Percentiles rank a stretch among this genome's conserved stretches.
phyloP scores from a whole-genome alignment of 2,797 vertebrate genomes.

The Myioborus melanocephalus region DNA sequence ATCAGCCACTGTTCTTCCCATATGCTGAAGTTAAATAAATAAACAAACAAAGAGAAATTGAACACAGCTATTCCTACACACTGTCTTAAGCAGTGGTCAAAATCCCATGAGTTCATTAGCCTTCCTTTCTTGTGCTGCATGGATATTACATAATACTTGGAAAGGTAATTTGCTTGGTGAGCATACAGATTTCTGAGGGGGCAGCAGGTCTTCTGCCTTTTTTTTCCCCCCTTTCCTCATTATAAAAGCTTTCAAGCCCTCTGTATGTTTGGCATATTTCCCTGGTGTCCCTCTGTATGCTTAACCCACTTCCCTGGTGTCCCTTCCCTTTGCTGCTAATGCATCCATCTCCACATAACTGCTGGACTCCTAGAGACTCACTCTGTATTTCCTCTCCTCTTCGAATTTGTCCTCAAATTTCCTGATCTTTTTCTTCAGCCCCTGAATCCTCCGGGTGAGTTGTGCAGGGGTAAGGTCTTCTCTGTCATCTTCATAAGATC shows the following conservation, averaged over 20 bases:
- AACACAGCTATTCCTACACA: neutral
- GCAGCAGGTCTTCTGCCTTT: neutral
- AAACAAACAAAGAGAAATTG: neutral
- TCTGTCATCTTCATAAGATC: constrained; percentile 90
- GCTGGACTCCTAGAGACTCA: constrained; percentile 59
- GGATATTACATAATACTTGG: neutral
- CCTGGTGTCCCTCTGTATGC: neutral
- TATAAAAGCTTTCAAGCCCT: neutral
- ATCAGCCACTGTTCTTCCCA: neutral
- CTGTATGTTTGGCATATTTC: neutral
- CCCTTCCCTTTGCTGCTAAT: neutral
- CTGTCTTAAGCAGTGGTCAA: neutral
- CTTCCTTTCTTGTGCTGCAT: neutral
- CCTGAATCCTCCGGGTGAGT: constrained; percentile 92
- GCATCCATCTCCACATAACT: neutral
- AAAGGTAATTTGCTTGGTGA: neutral
- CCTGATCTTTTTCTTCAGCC: constrained; percentile 94
- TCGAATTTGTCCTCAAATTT: constrained; percentile 94
- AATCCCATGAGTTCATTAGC: neutral
- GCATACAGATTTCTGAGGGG: neutral
- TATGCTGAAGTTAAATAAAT: neutral
- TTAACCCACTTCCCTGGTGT: neutral
- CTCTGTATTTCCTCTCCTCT: constrained; percentile 94
- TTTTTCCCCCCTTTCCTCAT: neutral
- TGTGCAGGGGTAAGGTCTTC: constrained; percentile 90